These are phyloP conservation scores for Percopsis omiscomaycus DNA, from an alignment of 2,797 vertebrate species.

Conservation along the genomic window DNA sequence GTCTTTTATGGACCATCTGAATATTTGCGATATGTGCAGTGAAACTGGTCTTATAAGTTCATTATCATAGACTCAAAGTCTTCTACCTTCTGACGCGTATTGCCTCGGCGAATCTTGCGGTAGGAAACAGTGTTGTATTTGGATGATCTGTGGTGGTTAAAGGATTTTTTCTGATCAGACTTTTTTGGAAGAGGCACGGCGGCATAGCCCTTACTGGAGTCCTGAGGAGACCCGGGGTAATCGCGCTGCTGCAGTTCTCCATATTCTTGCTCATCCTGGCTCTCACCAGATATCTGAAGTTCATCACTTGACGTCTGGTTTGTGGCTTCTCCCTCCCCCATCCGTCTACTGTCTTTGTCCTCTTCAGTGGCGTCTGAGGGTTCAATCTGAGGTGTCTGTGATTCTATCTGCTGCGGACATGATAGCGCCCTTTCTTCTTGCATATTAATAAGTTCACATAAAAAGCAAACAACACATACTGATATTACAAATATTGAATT, in stretches of 20 bases:
- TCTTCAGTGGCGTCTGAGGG: slow-evolving; percentile 14
- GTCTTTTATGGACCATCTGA: neutral
- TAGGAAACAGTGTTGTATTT: slow-evolving; percentile 93
- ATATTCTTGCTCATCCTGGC: slow-evolving; percentile 57
- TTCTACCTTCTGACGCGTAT: slow-evolving; percentile 91
- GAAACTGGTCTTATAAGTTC: slow-evolving; percentile 43
- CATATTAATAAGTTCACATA: slow-evolving; percentile 7
- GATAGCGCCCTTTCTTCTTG: slow-evolving; percentile 18
- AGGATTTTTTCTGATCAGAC: slow-evolving; percentile 68
- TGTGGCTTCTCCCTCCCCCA: slow-evolving; percentile 18
- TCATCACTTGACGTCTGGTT: slow-evolving; percentile 46
- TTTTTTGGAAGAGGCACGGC: slow-evolving; percentile 63
- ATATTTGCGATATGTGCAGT: neutral
- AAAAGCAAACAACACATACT: slow-evolving; percentile 16
- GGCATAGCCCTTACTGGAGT: slow-evolving; percentile 49
- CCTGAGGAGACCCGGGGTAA: slow-evolving; percentile 29
- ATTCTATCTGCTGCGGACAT: neutral
- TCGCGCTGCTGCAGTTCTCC: slow-evolving; percentile 37
- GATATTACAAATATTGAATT: neutral
- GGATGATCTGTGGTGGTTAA: slow-evolving; percentile 81
- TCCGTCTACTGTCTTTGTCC: slow-evolving; percentile 21
- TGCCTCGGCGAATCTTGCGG: slow-evolving; percentile 90
- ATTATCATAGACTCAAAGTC: slow-evolving; percentile 90
- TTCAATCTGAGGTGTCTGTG: slow-evolving; percentile 12
- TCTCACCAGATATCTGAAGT: slow-evolving; percentile 49